Percentiles rank a stretch among this genome's conserved stretches.
Conservation (phyloP, 2,888 invertebrate species). For the Lasioglossum villosulum region DNA sequence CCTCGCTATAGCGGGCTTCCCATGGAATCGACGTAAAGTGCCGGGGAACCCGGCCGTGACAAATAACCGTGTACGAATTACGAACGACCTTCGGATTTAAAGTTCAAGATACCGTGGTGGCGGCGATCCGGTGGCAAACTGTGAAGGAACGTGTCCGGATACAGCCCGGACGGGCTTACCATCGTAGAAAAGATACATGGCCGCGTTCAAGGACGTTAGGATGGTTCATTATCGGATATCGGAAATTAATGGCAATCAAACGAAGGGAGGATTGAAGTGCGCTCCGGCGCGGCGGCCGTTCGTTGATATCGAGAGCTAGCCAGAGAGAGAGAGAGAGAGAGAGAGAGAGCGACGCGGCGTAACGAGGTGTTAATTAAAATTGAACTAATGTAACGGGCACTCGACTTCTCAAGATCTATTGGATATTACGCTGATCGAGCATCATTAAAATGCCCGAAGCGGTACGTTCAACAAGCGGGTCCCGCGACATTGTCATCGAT, state of each 20-base stretch:
- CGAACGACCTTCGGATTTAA: conserved; percentile 26
- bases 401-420: conserved; percentile 12
- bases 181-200: conserved; percentile 42
- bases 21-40: conserved; percentile 13
- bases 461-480: neutral
- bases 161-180: conserved; percentile 22
- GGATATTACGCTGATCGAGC: conserved; percentile 6
- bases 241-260: conserved; percentile 59
- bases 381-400: conserved; percentile 21
- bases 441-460: neutral
- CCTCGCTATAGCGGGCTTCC: neutral
- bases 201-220: conserved; percentile 47
- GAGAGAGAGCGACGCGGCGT: neutral
- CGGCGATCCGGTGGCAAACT: neutral
- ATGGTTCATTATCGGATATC: conserved; percentile 64
- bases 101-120: conserved; percentile 8
- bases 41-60: neutral
- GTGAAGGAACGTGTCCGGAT: conserved; percentile 21
- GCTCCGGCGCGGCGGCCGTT: conserved; percentile 16
- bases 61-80: conserved; percentile 32
- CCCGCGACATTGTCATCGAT: neutral
- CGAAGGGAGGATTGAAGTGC: conserved; percentile 13
- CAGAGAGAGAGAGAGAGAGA: neutral
- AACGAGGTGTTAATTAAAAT: conserved; percentile 59
- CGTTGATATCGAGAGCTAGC: conserved; percentile 45